phyloP scores from a whole-genome alignment of 1,140 invertebrate genomes.

The Ylistrum balloti region DNA sequence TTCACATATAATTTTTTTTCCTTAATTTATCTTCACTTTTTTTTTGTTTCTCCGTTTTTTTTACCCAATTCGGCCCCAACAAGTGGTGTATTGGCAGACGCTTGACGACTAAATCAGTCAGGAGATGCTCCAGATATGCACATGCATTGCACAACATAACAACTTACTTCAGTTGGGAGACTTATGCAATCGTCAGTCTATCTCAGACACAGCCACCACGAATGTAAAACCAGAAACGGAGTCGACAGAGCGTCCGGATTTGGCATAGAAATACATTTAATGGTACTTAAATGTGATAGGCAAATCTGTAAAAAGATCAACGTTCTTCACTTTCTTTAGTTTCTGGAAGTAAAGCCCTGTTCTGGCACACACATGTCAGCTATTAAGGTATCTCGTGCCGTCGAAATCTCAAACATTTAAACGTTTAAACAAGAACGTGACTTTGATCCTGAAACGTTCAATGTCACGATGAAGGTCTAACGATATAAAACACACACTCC shows the following conservation, averaged over 20 bases:
- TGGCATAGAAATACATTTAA: background rate
- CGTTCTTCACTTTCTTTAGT: background rate
- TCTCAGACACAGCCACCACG: background rate
- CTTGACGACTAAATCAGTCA: background rate
- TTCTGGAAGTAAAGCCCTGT: background rate
- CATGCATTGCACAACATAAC: background rate
- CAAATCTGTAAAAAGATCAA: background rate
- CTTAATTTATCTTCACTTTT: too few relatives aligned
- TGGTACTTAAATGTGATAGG: constrained; percentile 34
- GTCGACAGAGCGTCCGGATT: constrained; percentile 1
- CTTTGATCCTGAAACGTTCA: background rate
- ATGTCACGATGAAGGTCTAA: background rate
- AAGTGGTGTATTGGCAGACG: background rate
- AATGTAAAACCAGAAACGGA: background rate
- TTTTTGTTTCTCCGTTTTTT: too few relatives aligned
- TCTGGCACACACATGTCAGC: constrained; percentile 9
- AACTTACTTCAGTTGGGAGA: background rate
- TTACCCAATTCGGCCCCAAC: too few relatives aligned
- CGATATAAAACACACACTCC: background rate
- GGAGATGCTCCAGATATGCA: background rate
- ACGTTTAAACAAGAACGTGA: background rate
- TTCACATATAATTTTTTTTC: too few relatives aligned
- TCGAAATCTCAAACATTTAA: constrained; percentile 21
- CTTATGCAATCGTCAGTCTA: background rate
- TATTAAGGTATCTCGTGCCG: background rate